Evolutionary conservation across 2,888 invertebrate genomes (phyloP), one percentile per base, ranked within the genome.

Genomic region (Hypercompe scribonia): DNA sequence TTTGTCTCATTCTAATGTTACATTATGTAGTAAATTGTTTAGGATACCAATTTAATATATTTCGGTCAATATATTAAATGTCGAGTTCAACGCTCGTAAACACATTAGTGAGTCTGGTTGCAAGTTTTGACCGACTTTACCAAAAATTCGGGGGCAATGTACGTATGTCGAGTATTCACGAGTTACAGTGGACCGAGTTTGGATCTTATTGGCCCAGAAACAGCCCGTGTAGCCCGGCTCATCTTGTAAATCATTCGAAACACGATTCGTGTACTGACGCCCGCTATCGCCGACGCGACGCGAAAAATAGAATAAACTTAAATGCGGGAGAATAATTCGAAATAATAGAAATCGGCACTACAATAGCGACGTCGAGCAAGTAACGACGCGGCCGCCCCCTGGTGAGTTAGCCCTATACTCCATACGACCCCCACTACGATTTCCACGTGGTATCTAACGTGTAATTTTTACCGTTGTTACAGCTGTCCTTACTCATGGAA

Each of bases 251-350:
- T 94, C 94, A 93, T 92, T 90, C 90, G 89, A 86, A 89, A 84
- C 90, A 89, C 89, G 86, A 85, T 83, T 88, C 91, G 92, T 88
- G 91, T 89, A 87, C 88, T 86, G 89, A 90, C 92, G 92, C 90
- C 87, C 88, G 86, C 86, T 81, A 85, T 87, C 86, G 85, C 85
- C 88, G 90, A 87, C 88, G 93, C 90, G 89, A 88, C 89, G 93
- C 95, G 92, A 92, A 95, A 95, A 95, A 95, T 94, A 95, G 93
- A 94, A 78, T 88, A 91, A 91, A 90, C 90, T 92, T 92, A 92
- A 88, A 92, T 92, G 90, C 92, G 67, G 89, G 89, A 90, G 92
- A 93, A 93, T 93, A 89, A 93, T 92, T 92, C 89, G 89, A 87
- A 90, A 92, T 92, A 93, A 92, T 91, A 91, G 88, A 89, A 90